phyloP scores from a whole-genome alignment of 2,797 vertebrate species.

The Australoheros facetus region DNA sequence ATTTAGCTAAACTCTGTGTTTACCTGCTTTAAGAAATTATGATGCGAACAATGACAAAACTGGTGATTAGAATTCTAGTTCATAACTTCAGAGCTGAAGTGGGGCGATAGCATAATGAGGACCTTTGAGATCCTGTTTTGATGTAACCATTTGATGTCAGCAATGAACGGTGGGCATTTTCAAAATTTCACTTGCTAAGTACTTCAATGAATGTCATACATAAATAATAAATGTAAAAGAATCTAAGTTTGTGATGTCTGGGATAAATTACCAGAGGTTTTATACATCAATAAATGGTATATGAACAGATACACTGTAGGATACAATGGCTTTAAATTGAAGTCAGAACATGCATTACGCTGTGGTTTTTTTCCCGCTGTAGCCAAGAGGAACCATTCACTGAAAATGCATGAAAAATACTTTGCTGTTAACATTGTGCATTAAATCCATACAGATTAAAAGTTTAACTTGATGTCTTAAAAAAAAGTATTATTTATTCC shows the following conservation, averaged over 20 bases:
- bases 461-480: too few species aligned
- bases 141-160: slow-evolving; percentile 70
- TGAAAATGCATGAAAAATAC: not conserved
- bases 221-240: slow-evolving; percentile 68
- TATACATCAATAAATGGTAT: not conserved
- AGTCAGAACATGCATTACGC: not conserved
- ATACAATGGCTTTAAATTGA: not conserved
- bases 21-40: slow-evolving; percentile 32
- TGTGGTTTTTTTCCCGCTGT: not conserved
- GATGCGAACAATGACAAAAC: slow-evolving; percentile 43
- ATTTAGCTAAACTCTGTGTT: slow-evolving; percentile 25
- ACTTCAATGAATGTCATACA: slow-evolving; percentile 66
- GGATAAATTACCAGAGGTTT: slow-evolving; percentile 26
- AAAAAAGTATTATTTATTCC: not conserved
- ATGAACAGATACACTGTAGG: slow-evolving; percentile 4
- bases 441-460: slow-evolving; percentile 17
- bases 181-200: slow-evolving; percentile 55
- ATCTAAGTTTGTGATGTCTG: slow-evolving; percentile 41
- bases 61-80: slow-evolving; percentile 38
- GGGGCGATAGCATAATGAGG: slow-evolving; percentile 69
- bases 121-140: slow-evolving; percentile 73
- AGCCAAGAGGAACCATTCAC: not conserved
- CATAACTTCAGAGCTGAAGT: slow-evolving; percentile 50
- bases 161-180: slow-evolving; percentile 66
- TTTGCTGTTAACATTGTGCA: slow-evolving; percentile 10